Evolutionary conservation across 2,888 invertebrate species (phyloP), one percentile per base, ranked within the genome.

Genomic region (Caenorhabditis sp.): DNA sequence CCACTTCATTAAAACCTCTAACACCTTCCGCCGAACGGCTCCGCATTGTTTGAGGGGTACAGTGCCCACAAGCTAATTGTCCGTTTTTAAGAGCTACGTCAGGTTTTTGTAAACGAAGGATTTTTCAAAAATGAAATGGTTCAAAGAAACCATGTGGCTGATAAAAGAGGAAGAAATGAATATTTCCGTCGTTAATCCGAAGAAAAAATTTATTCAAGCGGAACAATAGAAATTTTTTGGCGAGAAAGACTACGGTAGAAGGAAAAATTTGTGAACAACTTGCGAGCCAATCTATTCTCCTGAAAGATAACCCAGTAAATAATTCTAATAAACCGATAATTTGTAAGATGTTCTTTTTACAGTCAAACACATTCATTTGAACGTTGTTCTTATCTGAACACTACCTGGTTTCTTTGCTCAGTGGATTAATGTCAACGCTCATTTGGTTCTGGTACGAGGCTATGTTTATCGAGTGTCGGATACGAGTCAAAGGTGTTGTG

Each of bases 1-100:
- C 82, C 82, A 77, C 82, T 82, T 78, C 77, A 82, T 82, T 78
- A 82, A 35, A 65, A 65, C 74, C 65, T 74, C 68, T 61, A 77
- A 77, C 77, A 82, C 77, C 71, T 77, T 77, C 58, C 64, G 68
- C 40, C 64, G 22, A 18, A 15, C 53, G 15, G 24, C 20, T 15
- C 47, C 65, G 53, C 44, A 61, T 76, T 67, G 58, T 53, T 70
- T 58, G 65, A 55, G 32, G 18, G 65, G 47, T 35, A 22, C n/a
- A n/a, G n/a, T n/a, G n/a, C 47, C 60, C 0, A 8, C 9, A 13
- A 22, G 13, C 20, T 58, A 51, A 24, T 24, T 11, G 22, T 35
- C 32, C 32, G 13, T 32, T 1, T 37, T 8, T 28, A 11, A 20
- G 26, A 40, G 2, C 6, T 13, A 47, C 61, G 47, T 61, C 44